Evolutionary conservation across 2,113 vertebrate species (phyloP), one percentile per base, ranked within the genome.

Genomic region (Elaphurus davidianus): DNA sequence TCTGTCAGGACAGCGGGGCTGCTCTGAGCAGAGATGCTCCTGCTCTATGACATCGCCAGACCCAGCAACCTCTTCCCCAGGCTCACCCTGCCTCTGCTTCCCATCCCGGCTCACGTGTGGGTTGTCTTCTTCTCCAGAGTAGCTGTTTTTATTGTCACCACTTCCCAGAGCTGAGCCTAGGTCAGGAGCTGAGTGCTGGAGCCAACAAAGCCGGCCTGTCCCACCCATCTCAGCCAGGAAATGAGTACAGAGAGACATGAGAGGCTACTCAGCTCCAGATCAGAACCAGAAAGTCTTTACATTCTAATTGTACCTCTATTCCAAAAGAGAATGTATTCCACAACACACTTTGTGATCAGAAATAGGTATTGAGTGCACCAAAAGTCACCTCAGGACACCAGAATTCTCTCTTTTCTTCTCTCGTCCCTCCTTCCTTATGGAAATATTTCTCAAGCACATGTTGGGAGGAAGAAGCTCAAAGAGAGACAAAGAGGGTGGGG

Each of bases 81-180:
- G 23, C 43, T 1, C 4, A 7, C 55, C 84, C 52, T 21, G 78
- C 11, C n/a, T 71, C 81, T 0, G 1, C 8, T 21, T 23, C 55
- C 19, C 27, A 52, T 11, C 1, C 40, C 0, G 0, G 50, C 76
- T 87, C 2, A 2, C 0, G 0, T 9, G 14, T 8, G 16, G n/a
- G 55, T 43, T 7, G 0, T 27, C 86, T 47, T 27, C 76, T 45
- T 87, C 60, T 60, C 43, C 57, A 52, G 12, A 47, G 82, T 84
- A 17, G 28, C 64, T 21, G 27, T 12, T 60, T 88, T 43, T 52
- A 7, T 54, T 62, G 36, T 57, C 19, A 30, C 52, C 33, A 3
- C 89, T 71, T 54, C 7, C 6, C 54, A 45, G 78, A 89, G 78
- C 62, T 27, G 59, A 36, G 74, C 64, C 3, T 5, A 8, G 50